A percentile compares a stretch with the other conserved stretches of the same genome.
These are phyloP conservation scores for Atrina japonica DNA, from an alignment of 2,888 invertebrate species.

Conservation along the genomic window DNA sequence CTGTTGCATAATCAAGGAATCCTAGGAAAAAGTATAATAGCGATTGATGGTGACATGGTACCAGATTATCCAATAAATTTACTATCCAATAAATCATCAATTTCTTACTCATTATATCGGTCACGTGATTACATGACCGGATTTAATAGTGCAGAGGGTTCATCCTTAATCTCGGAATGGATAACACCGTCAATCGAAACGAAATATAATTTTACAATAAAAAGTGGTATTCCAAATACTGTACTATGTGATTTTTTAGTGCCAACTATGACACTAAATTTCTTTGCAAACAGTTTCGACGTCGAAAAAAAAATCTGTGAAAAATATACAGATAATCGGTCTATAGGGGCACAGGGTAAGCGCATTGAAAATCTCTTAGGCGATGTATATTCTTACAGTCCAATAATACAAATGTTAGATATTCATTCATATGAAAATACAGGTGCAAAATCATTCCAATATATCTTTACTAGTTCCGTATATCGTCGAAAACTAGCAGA, in stretches of 20 bases:
- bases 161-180: no score
- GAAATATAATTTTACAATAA: not conserved
- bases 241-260: slow-evolving; percentile 6
- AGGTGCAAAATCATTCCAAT: no score
- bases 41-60: slow-evolving; percentile 15
- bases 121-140: no score
- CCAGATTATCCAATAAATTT: not conserved
- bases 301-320: slow-evolving; percentile 5
- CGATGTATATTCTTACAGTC: no score
- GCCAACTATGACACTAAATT: not conserved
- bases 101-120: no score
- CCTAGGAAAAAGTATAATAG: not conserved
- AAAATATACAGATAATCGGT: not conserved
- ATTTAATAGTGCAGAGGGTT: no score
- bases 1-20: no score
- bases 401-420: no score
- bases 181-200: not conserved
- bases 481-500: no score
- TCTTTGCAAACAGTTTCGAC: not conserved
- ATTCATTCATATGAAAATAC: no score
- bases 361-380: not conserved
- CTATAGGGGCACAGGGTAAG: not conserved
- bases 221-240: not conserved
- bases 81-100: no score
- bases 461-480: no score